These are phyloP conservation scores for Ceratotherium simum DNA, from an alignment of 2,113 vertebrate species.

Conservation along the genomic window DNA sequence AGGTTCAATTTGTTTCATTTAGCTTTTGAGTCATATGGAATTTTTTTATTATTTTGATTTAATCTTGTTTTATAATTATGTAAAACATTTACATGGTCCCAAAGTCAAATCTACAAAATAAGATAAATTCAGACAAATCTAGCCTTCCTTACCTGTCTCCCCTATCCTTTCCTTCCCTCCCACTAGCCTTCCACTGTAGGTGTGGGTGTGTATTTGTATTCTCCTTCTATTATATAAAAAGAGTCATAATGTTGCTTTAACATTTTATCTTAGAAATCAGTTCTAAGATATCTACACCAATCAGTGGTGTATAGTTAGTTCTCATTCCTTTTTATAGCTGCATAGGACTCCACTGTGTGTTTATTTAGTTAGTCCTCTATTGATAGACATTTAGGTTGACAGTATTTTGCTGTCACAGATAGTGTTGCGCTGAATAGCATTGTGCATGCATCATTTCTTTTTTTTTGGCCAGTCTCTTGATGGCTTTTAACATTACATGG, in stretches of 20 bases:
- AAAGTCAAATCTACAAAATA: slow-evolving; percentile 54
- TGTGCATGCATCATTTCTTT: background rate
- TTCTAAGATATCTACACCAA: background rate
- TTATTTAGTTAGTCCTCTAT: slow-evolving; percentile 37
- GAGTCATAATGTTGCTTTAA: slow-evolving; percentile 37
- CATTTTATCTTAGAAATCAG: slow-evolving; percentile 45
- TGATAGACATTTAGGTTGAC: slow-evolving; percentile 8
- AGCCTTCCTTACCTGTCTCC: background rate
- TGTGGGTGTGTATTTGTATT: background rate
- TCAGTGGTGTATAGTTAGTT: background rate
- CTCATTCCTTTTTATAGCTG: slow-evolving; percentile 26
- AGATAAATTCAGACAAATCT: slow-evolving; percentile 39
- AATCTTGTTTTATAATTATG: slow-evolving; percentile 46
- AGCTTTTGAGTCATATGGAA: slow-evolving; percentile 45
- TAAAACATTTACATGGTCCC: slow-evolving; percentile 17
- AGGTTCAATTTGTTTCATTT: slow-evolving; percentile 39
- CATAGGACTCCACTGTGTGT: background rate
- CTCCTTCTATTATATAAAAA: background rate
- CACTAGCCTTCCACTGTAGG: background rate
- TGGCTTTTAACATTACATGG: slow-evolving; percentile 23
- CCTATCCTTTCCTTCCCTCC: slow-evolving; percentile 38
- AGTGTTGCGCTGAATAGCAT: background rate
- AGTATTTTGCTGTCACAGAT: slow-evolving; percentile 31
- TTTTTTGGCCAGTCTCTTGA: background rate
- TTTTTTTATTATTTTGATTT: slow-evolving; percentile 41